These are phyloP conservation scores for Scolopax rusticola DNA, from an alignment of 2,797 vertebrate species.

Conservation along the genomic window DNA sequence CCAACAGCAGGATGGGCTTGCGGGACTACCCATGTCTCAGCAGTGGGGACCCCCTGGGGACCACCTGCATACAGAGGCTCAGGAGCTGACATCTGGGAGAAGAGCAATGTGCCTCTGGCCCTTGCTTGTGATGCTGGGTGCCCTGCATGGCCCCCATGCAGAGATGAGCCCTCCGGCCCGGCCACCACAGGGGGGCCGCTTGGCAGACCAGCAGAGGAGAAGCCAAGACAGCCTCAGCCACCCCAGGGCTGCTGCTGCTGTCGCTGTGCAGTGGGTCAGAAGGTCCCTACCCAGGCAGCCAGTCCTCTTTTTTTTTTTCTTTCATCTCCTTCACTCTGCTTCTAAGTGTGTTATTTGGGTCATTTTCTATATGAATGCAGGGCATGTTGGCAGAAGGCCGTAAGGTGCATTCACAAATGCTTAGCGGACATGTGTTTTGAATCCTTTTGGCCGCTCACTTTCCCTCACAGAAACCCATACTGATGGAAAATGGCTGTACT, in stretches of 20 bases:
- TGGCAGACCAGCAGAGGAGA: no score
- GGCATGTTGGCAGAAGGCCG: background rate
- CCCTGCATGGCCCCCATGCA: fast-evolving
- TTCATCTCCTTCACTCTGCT: background rate
- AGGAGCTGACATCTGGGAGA: background rate
- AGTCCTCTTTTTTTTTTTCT: background rate
- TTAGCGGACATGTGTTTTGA: background rate
- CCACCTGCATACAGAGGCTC: fast-evolving
- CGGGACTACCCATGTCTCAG: fast-evolving
- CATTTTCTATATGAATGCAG: background rate
- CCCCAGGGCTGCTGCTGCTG: background rate
- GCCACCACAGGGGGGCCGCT: fast-evolving
- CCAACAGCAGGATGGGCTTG: fast-evolving
- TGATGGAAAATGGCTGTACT: background rate
- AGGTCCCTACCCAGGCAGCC: background rate
- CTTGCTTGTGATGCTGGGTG: background rate
- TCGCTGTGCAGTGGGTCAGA: fast-evolving
- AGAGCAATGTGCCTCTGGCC: fast-evolving
- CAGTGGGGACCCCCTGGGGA: background rate
- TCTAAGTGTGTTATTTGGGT: background rate
- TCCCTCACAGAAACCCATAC: background rate
- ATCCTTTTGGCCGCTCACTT: background rate
- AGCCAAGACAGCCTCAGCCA: background rate
- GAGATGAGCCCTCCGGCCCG: fast-evolving
- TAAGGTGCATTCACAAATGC: background rate